Evolutionary conservation across 2,113 vertebrate species (phyloP).

Genomic region (Zapornia atra): DNA sequence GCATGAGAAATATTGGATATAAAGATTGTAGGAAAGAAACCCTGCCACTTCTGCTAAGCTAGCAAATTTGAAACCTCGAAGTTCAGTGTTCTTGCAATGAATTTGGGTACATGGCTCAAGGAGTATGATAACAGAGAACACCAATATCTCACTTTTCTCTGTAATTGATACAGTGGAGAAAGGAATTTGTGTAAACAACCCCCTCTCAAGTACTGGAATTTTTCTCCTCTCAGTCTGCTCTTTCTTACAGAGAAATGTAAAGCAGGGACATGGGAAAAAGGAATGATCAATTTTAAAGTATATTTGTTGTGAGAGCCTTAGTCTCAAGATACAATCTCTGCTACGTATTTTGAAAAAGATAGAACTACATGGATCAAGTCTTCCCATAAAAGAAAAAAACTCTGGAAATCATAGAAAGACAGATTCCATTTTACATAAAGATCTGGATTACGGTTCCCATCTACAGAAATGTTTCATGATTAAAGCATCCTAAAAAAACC

Average conservation of each 20-base stretch:
- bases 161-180: not conserved
- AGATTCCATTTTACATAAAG: not conserved
- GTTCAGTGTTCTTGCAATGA: not conserved
- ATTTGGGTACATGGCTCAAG: not conserved
- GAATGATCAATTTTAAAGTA: not conserved
- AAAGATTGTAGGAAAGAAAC: not conserved
- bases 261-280: not conserved
- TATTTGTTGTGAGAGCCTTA: not conserved
- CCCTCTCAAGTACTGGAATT: not conserved
- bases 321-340: not conserved
- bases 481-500: not conserved
- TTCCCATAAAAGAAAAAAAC: not conserved
- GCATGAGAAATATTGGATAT: not conserved
- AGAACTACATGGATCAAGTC: not conserved
- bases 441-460: not conserved
- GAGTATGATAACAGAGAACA: not conserved
- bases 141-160: not conserved
- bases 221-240: not conserved
- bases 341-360: not conserved
- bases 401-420: not conserved
- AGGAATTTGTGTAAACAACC: constrained; percentile 10
- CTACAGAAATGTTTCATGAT: not conserved
- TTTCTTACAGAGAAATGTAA: not conserved
- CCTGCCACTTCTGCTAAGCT: not conserved
- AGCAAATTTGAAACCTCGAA: not conserved